A percentile compares a stretch with the other conserved stretches of the same genome.
Evolutionary conservation across 2,113 vertebrate genomes (phyloP).

Genomic region (Perca flavescens): DNA sequence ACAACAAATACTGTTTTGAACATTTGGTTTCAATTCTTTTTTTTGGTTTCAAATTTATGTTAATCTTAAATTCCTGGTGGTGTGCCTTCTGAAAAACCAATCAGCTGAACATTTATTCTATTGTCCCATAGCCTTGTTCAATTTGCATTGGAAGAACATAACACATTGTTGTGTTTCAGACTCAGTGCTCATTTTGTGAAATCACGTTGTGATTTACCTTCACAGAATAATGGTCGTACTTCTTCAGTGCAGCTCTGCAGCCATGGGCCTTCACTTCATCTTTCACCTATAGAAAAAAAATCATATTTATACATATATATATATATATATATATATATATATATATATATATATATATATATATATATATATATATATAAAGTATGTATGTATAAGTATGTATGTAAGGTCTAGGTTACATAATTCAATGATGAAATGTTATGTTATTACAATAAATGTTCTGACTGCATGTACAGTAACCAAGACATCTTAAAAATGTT

Average conservation of each 20-base stretch:
- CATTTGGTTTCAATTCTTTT: neutral
- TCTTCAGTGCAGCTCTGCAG: conserved; percentile 21
- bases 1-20: too few species aligned
- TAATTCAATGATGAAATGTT: too few species aligned
- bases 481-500: too few species aligned
- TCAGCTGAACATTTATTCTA: neutral
- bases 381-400: too few species aligned
- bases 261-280: conserved; percentile 38
- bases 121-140: neutral
- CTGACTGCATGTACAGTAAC: too few species aligned
- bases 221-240: conserved; percentile 54
- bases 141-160: neutral
- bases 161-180: neutral
- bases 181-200: neutral
- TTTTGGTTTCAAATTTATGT: neutral
- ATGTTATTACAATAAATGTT: too few species aligned
- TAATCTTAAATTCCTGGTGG: too few species aligned
- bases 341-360: too few species aligned
- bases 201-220: conserved; percentile 35
- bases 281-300: conserved; percentile 39
- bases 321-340: too few species aligned
- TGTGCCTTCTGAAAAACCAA: neutral
- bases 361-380: too few species aligned
- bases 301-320: too few species aligned
- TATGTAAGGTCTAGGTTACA: too few species aligned